Evolutionary conservation across 2,113 vertebrate species (phyloP).

Genomic region (Neolamprologus kungweensis): DNA sequence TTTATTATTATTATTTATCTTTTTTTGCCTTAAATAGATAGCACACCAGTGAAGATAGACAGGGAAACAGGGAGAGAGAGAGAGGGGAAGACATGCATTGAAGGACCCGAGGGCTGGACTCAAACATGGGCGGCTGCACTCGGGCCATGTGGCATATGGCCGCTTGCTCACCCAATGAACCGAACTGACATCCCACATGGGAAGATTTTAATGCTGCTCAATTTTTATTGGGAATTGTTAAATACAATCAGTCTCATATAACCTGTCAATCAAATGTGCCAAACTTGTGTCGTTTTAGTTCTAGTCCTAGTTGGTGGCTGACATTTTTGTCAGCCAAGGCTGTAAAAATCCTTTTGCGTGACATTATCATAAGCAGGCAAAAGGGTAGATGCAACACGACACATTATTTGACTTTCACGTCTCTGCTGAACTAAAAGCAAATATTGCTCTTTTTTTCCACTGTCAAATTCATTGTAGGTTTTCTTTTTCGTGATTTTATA

Average conservation of each 20-base stretch:
- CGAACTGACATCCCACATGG: not conserved
- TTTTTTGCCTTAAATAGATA: not conserved
- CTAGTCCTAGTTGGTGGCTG: accelerated
- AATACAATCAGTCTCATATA: not conserved
- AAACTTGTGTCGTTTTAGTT: not conserved
- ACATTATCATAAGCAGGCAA: not conserved
- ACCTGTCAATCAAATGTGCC: accelerated
- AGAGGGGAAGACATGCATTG: not conserved
- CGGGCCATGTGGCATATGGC: not conserved
- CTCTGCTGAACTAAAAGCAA: not conserved
- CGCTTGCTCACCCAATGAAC: not conserved
- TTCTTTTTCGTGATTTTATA: not conserved
- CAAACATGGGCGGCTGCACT: not conserved
- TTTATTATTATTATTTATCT: not conserved
- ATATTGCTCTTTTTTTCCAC: not conserved
- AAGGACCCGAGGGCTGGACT: not conserved
- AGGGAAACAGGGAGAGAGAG: not conserved
- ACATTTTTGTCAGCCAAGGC: not conserved
- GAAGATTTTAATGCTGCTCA: not conserved
- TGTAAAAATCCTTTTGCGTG: not conserved
- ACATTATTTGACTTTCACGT: not conserved
- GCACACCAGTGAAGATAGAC: not conserved
- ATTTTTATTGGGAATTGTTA: not conserved
- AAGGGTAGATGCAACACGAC: not conserved
- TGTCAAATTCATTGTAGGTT: not conserved